Evolutionary conservation across 2,797 vertebrate genomes (phyloP).

Genomic region (Lophius americanus): DNA sequence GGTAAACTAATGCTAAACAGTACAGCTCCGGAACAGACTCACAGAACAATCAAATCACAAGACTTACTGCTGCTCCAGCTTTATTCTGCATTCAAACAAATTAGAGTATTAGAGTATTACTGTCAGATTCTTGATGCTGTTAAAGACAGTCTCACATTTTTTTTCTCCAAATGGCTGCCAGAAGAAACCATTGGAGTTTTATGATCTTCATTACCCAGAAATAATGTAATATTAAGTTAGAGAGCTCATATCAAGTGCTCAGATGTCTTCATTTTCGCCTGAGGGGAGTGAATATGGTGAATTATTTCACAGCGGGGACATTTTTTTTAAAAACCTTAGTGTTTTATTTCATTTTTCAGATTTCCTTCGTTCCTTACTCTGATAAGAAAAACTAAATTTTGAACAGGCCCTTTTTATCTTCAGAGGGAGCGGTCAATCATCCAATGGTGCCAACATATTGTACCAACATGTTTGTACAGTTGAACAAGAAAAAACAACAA

Average conservation of each 20-base stretch:
- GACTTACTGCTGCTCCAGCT: too few relatives aligned
- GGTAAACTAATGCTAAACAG: too few relatives aligned
- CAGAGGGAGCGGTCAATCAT: too few relatives aligned
- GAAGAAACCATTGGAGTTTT: slow-evolving; percentile 10
- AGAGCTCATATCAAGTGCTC: slow-evolving; percentile 13
- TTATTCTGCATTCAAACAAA: background rate
- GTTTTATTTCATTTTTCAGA: slow-evolving; percentile 13
- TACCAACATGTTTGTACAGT: too few relatives aligned
- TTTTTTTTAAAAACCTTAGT: slow-evolving; percentile 9
- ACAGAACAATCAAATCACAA: too few relatives aligned
- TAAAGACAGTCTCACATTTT: background rate
- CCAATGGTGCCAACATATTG: too few relatives aligned
- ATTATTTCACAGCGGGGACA: slow-evolving; percentile 4
- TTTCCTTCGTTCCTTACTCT: slow-evolving; percentile 4
- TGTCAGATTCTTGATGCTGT: background rate
- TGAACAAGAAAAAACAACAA: too few relatives aligned
- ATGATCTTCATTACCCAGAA: slow-evolving; percentile 21
- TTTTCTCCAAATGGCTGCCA: background rate
- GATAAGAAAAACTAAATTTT: background rate
- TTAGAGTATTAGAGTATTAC: background rate
- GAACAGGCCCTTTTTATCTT: background rate
- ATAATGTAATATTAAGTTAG: slow-evolving; percentile 34
- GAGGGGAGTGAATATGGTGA: slow-evolving; percentile 4
- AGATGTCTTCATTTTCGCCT: slow-evolving; percentile 11
- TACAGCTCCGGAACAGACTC: too few relatives aligned